Percentiles rank a stretch among this genome's conserved stretches.
phyloP scores from a whole-genome alignment of 2,888 invertebrate genomes.

The Pomacea canaliculata region DNA sequence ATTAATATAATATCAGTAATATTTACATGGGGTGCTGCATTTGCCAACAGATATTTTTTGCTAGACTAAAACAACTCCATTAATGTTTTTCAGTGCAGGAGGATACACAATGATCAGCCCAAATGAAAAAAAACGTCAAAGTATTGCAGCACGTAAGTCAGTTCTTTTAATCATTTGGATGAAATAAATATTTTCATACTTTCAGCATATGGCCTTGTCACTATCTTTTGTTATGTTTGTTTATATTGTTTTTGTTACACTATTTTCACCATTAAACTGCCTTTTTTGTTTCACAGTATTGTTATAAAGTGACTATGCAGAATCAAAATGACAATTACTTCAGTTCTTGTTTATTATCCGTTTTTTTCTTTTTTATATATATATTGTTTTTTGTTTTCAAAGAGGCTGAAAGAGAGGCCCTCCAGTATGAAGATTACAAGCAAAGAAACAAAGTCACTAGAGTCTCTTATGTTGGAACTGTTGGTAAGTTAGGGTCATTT shows the following conservation, averaged over 20 bases:
- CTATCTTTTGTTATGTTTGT: background rate
- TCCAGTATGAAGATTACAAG: slow-evolving; percentile 17
- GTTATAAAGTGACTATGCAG: no score
- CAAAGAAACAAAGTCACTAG: slow-evolving; percentile 18
- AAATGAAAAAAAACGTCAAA: slow-evolving; percentile 12
- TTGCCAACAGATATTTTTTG: background rate
- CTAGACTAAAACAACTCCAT: background rate
- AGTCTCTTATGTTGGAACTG: slow-evolving; percentile 20
- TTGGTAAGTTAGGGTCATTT: background rate
- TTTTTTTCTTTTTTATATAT: no score
- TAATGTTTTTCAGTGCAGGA: slow-evolving; percentile 8
- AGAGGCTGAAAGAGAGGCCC: slow-evolving; percentile 12
- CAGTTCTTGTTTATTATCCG: background rate
- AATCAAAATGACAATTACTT: background rate
- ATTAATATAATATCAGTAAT: background rate
- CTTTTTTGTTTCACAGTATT: background rate
- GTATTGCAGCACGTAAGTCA: slow-evolving; percentile 9
- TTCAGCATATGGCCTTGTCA: background rate
- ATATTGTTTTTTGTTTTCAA: background rate
- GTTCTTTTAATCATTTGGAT: background rate
- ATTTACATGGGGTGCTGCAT: background rate
- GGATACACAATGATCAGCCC: slow-evolving; percentile 14
- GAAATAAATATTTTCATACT: no score
- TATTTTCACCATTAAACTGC: background rate
- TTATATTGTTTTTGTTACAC: background rate